Evolutionary conservation across 2,888 invertebrate genomes (phyloP).

Genomic region (Platerodrilus igneus): DNA sequence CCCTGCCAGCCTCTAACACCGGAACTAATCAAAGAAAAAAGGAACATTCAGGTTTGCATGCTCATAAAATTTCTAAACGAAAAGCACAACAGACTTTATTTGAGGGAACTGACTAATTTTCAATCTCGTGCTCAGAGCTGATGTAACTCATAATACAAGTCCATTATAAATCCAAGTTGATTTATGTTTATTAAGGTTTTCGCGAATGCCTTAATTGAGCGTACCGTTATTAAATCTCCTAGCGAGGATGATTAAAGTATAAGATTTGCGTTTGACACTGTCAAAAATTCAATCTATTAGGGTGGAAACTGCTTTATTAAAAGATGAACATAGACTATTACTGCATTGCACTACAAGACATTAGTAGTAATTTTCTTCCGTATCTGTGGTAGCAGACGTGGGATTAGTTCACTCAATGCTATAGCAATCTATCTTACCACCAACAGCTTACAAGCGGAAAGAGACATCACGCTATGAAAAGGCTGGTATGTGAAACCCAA

Average conservation of each 20-base stretch:
- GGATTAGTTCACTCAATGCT: constrained; percentile 45
- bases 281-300: constrained; percentile 26
- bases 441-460: constrained; percentile 43
- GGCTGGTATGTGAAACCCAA: constrained; percentile 28
- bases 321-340: constrained; percentile 29
- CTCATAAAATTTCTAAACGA: constrained; percentile 15
- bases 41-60: constrained; percentile 9
- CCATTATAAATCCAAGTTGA: constrained; percentile 14
- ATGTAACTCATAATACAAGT: constrained; percentile 7
- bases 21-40: constrained; percentile 23
- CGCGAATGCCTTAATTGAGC: constrained; percentile 15
- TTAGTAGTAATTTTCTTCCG: constrained; percentile 41
- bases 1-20: constrained; percentile 21
- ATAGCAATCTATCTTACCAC: constrained; percentile 44
- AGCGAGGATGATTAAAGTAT: constrained; percentile 13
- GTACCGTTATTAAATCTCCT: constrained; percentile 18
- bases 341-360: constrained; percentile 32
- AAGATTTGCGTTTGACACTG: constrained; percentile 17
- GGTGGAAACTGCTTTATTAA: constrained; percentile 23
- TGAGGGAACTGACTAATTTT: constrained; percentile 12
- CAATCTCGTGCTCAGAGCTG: constrained; percentile 3
- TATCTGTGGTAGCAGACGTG: constrained; percentile 39
- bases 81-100: constrained; percentile 11
- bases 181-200: constrained; percentile 17
- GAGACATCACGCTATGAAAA: constrained; percentile 38